Evolutionary conservation across 2,888 invertebrate genomes (phyloP).

Genomic region (Epinotia bilunana): DNA sequence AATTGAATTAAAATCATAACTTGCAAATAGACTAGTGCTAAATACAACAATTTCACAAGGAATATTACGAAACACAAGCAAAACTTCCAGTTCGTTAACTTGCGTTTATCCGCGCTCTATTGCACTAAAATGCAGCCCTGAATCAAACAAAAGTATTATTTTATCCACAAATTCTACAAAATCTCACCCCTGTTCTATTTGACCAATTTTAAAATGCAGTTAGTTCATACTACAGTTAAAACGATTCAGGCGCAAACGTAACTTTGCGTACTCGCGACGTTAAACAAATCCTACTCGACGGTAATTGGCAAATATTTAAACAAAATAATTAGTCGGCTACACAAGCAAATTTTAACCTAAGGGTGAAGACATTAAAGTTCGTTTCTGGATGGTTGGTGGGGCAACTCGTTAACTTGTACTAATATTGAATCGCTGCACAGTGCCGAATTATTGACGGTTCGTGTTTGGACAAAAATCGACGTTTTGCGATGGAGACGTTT

Average conservation of each 20-base stretch:
- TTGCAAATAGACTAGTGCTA: neutral
- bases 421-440: slow-evolving; percentile 45
- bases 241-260: slow-evolving; percentile 24
- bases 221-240: neutral
- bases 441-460: slow-evolving; percentile 45
- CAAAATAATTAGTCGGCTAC: slow-evolving; percentile 57
- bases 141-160: slow-evolving; percentile 42
- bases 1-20: neutral
- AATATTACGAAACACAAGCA: slow-evolving; percentile 2
- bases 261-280: slow-evolving; percentile 32
- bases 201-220: slow-evolving; percentile 14
- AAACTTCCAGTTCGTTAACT: slow-evolving; percentile 39
- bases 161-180: slow-evolving; percentile 39
- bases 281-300: slow-evolving; percentile 53
- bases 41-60: neutral
- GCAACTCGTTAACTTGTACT: slow-evolving; percentile 45
- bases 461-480: slow-evolving; percentile 45
- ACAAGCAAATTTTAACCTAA: slow-evolving; percentile 47
- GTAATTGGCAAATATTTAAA: slow-evolving; percentile 62
- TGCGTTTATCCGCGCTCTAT: slow-evolving; percentile 31
- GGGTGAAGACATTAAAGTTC: slow-evolving; percentile 44
- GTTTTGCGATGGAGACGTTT: slow-evolving; percentile 30
- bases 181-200: slow-evolving; percentile 27
- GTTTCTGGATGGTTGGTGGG: slow-evolving; percentile 39
- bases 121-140: slow-evolving; percentile 34